These are phyloP conservation scores for Hapalemur alaotrensis DNA, from an alignment of 2,797 vertebrate genomes.

Conservation along the genomic window DNA sequence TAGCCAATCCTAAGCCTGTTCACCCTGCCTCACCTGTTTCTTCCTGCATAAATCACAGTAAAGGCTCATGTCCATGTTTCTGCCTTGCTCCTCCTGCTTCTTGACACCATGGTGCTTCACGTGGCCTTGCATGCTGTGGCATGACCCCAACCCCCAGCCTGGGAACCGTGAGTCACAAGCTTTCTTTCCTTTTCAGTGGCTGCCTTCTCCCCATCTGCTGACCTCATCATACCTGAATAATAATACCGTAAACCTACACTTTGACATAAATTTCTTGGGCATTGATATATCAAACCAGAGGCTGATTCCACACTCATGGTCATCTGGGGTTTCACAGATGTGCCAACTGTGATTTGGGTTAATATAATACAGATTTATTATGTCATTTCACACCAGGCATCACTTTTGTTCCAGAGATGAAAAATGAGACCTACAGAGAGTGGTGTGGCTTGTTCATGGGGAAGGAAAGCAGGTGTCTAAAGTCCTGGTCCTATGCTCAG, in stretches of 20 bases:
- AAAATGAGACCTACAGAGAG: neutral
- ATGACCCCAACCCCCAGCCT: neutral
- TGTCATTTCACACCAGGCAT: neutral
- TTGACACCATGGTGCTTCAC: rapidly evolving
- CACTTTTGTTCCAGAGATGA: neutral
- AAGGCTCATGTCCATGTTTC: neutral
- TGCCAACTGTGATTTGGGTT: neutral
- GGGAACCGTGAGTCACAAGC: neutral
- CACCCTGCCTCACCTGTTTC: neutral
- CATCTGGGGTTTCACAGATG: neutral
- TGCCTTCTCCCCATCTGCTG: neutral
- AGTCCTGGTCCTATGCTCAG: neutral
- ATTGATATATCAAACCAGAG: neutral
- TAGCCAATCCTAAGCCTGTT: neutral
- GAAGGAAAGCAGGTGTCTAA: neutral
- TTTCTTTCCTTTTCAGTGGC: neutral
- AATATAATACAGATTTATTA: neutral
- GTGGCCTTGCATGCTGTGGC: neutral
- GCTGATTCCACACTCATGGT: neutral
- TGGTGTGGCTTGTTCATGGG: neutral
- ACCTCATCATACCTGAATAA: neutral
- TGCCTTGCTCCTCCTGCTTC: neutral
- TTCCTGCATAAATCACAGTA: neutral
- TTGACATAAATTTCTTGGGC: neutral
- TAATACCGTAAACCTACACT: neutral